A percentile compares a stretch with the other conserved stretches of the same genome.
Conservation (phyloP, 2,888 invertebrate species). For the Hypena proboscidalis region DNA sequence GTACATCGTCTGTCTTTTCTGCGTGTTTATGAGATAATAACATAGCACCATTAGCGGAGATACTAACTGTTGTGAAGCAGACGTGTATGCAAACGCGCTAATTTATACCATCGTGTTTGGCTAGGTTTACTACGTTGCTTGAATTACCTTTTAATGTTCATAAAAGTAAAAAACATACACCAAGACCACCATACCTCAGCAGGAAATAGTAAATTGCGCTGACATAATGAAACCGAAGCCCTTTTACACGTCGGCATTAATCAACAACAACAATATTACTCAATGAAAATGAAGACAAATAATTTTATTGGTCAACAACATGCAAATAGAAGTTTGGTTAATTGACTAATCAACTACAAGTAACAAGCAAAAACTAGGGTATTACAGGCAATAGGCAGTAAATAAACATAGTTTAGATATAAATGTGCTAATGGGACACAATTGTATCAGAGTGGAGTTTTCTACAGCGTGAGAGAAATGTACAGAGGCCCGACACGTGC, state of each 20-base stretch:
- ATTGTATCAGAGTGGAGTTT: conserved; percentile 20
- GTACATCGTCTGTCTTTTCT: conserved; percentile 13
- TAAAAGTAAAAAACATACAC: too few relatives aligned
- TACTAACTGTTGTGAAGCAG: conserved; percentile 4
- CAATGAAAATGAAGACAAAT: conserved; percentile 1
- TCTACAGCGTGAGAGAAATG: conserved; percentile 28
- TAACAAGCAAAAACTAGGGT: conserved; percentile 10
- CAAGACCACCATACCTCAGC: conserved; percentile 28
- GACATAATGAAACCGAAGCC: conserved; percentile 27
- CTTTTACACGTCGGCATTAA: conserved; percentile 27
- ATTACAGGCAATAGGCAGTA: conserved; percentile 7
- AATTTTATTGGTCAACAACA: conserved; percentile 14
- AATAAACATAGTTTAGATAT: conserved; percentile 5
- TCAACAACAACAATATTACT: conserved; percentile 8
- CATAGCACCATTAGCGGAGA: conserved; percentile 4
- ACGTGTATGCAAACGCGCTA: background rate
- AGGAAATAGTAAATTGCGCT: conserved; percentile 34
- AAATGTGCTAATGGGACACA: conserved; percentile 18
- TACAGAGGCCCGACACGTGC: conserved; percentile 35
- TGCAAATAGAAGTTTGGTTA: conserved; percentile 13
- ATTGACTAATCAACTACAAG: conserved; percentile 10
- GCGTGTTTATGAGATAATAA: conserved; percentile 14
- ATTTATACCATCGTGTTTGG: background rate
- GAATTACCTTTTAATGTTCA: too few relatives aligned
- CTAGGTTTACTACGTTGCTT: background rate